Percentiles rank a stretch among this genome's conserved stretches.
These are phyloP conservation scores for Crenuchus spilurus DNA, from an alignment of 2,797 vertebrate genomes.

Conservation along the genomic window DNA sequence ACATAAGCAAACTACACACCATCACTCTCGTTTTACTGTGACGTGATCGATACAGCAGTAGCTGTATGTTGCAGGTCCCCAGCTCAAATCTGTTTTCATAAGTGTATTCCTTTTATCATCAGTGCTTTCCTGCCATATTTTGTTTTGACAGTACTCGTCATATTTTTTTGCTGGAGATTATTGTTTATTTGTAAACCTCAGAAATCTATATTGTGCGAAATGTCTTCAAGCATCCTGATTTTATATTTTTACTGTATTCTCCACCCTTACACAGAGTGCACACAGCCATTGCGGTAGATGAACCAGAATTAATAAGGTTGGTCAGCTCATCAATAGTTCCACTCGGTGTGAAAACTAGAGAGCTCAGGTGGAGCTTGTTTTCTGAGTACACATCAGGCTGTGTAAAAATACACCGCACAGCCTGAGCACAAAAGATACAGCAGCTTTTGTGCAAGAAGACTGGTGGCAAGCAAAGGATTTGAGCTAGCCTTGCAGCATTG, in stretches of 20 bases:
- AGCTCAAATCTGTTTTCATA: no score
- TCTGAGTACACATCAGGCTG: not conserved
- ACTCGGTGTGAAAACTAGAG: not conserved
- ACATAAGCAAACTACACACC: no score
- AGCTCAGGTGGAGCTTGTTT: not conserved
- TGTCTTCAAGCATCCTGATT: no score
- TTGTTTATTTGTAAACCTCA: no score
- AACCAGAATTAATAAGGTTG: conserved; percentile 6
- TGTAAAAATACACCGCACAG: not conserved
- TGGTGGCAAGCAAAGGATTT: not conserved
- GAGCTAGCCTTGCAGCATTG: not conserved
- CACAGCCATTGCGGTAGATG: not conserved
- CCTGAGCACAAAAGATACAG: not conserved
- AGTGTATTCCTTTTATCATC: no score
- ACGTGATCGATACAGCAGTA: no score
- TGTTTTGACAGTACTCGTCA: no score
- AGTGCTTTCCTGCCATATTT: no score
- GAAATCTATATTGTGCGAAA: no score
- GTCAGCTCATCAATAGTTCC: not conserved
- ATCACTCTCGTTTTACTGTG: no score
- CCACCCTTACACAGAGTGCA: not conserved
- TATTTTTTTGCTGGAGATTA: no score
- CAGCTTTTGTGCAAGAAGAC: not conserved
- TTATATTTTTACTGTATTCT: not conserved
- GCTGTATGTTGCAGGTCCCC: no score